Evolutionary conservation across 2,113 vertebrate species (phyloP), one percentile per base, ranked within the genome.

Genomic region (Eudyptes chrysolophus): DNA sequence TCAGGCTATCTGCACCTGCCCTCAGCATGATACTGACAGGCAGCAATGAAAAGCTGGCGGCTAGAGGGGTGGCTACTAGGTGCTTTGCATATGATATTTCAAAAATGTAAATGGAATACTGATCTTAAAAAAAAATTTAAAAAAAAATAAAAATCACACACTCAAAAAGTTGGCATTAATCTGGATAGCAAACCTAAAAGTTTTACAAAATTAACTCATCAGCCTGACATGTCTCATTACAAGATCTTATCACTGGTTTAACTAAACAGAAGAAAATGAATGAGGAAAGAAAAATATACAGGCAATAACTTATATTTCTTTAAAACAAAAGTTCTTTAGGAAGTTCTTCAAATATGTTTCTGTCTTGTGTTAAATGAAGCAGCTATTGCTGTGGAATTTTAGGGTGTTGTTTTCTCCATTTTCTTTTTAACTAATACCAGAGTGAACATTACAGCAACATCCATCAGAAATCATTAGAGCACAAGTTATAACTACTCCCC

Each of bases 401-500:
- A 92, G 69, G 84, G 52, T 88, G 76, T 77, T 75, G 25, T 78
- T 92, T 92, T 71, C 55, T 64, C 29, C 0, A 0, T 72, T 94
- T 88, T 92, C 81, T 65, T 95, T 83, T 74, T 94, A 96, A 94
- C 2, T 0, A 95, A 92, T 68, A 95, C 54, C 71, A 96, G 61
- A 95, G 42, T 87, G 94, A 97, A 94, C 32, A 94, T 34, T 87
- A 87, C 54, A 94, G 80, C 70, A 92, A 82, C 94, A 95, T 77
- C 65, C 80, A 90, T 62, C 72, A 95, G 88, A 96, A 97, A 97
- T 81, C 61, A 96, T 90, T 78, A 82, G 22, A 95, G 74, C 87
- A 94, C 80, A 97, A 92, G 82, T 97, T 76, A 69, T 66, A 86
- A 97, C 91, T 85, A 34, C 68, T 96, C 87, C 90, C 70, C 66